A percentile compares a stretch with the other conserved stretches of the same genome.
Evolutionary conservation across 2,888 invertebrate species (phyloP).

Genomic region (Agrilus cyanescens): DNA sequence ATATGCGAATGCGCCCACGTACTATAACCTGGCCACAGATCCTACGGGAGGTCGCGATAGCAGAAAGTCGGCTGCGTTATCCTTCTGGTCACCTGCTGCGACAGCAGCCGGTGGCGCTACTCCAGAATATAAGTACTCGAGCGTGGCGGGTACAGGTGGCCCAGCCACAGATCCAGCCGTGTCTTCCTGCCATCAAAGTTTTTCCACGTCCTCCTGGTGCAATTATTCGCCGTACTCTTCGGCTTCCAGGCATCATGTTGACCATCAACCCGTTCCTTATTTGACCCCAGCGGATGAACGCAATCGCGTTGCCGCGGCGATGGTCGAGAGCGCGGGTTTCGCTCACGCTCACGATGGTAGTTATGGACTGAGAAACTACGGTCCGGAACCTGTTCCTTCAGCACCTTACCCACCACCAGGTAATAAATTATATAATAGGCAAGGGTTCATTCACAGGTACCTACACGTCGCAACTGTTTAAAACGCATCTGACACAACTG

Average conservation of each 20-base stretch:
- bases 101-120: constrained; percentile 43
- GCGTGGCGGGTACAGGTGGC: constrained; percentile 37
- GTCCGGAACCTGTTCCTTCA: constrained; percentile 58
- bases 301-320: constrained; percentile 47
- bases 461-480: too few species aligned
- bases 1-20: constrained; percentile 58
- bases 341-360: constrained; percentile 52
- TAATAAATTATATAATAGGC: constrained; percentile 24
- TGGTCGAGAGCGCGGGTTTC: constrained; percentile 51
- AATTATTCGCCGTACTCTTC: constrained; percentile 54
- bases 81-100: constrained; percentile 57
- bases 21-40: constrained; percentile 62
- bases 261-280: constrained; percentile 53
- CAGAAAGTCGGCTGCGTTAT: constrained; percentile 41
- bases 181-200: constrained; percentile 55
- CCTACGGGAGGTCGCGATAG: constrained; percentile 49
- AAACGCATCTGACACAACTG: too few species aligned
- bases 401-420: constrained; percentile 72
- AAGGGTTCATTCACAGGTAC: too few species aligned
- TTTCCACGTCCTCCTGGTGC: constrained; percentile 60
- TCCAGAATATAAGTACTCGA: constrained; percentile 49
- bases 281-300: constrained; percentile 58
- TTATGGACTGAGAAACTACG: constrained; percentile 64
- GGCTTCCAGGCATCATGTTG: constrained; percentile 48
- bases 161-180: constrained; percentile 41